Percentiles rank a stretch among this genome's conserved stretches.
These are phyloP conservation scores for Emydura subglobosa DNA, from an alignment of 2,113 vertebrate genomes.

Conservation along the genomic window DNA sequence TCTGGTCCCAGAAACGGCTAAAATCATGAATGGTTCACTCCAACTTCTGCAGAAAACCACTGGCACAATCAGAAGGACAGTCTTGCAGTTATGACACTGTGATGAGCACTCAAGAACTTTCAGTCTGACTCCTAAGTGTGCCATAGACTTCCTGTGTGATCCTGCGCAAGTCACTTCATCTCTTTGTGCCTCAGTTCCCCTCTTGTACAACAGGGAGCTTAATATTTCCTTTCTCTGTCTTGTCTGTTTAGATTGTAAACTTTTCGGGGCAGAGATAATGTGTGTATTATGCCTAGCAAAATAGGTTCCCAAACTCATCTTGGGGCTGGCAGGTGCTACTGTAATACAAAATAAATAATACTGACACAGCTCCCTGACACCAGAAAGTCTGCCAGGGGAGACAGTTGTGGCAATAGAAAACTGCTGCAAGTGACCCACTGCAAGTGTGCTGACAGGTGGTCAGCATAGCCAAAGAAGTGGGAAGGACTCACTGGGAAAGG, in stretches of 20 bases:
- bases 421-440: neutral
- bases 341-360: neutral
- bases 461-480: neutral
- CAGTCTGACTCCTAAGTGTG: neutral
- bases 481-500: neutral
- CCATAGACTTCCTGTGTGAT: neutral
- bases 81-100: neutral
- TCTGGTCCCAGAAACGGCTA: neutral
- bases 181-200: neutral
- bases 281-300: neutral
- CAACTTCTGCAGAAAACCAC: neutral
- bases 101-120: neutral
- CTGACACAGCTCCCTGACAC: neutral
- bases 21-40: neutral
- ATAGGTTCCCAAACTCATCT: neutral
- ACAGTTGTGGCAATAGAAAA: neutral
- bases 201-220: neutral
- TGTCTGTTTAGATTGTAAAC: neutral
- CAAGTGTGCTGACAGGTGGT: slow-evolving; percentile 3
- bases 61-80: neutral
- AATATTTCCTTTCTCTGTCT: neutral
- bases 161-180: neutral
- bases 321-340: neutral
- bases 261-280: neutral
- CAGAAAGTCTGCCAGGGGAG: neutral